phyloP scores from a whole-genome alignment of 2,113 vertebrate species.

The Prunella fulvescens region DNA sequence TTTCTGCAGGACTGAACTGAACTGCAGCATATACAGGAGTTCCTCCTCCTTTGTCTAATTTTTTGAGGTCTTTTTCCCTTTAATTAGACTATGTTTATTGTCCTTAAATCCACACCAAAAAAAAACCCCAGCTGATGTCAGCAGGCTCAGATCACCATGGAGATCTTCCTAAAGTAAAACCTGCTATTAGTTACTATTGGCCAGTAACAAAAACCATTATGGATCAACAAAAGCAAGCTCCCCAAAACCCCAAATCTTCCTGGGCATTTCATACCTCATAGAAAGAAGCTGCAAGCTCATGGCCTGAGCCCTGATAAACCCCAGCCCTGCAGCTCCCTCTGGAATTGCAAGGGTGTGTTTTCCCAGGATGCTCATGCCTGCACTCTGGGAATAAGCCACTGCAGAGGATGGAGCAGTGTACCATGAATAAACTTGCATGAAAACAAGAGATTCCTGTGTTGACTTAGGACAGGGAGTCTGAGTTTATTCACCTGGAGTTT shows the following conservation, averaged over 20 bases:
- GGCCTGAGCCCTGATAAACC: background rate
- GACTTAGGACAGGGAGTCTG: background rate
- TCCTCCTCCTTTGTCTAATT: background rate
- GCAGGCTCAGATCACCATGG: slow-evolving; percentile 54
- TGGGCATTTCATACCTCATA: background rate
- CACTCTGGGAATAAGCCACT: background rate
- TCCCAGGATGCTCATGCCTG: background rate
- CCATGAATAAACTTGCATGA: background rate
- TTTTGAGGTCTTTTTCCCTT: background rate
- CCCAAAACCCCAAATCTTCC: background rate
- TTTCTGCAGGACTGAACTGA: background rate
- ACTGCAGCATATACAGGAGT: background rate
- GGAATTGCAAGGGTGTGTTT: background rate
- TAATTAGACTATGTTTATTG: background rate
- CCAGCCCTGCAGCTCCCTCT: background rate
- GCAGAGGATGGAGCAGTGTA: background rate
- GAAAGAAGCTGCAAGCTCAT: background rate
- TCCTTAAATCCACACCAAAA: background rate
- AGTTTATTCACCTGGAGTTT: background rate
- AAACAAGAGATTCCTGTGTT: background rate
- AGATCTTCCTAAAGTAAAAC: slow-evolving; percentile 36
- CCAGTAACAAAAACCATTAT: background rate
- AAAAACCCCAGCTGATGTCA: background rate
- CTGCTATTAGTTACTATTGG: slow-evolving; percentile 5
- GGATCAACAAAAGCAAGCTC: background rate